Evolutionary conservation across 2,888 invertebrate genomes (phyloP).

Genomic region (Heliconius charithonia): DNA sequence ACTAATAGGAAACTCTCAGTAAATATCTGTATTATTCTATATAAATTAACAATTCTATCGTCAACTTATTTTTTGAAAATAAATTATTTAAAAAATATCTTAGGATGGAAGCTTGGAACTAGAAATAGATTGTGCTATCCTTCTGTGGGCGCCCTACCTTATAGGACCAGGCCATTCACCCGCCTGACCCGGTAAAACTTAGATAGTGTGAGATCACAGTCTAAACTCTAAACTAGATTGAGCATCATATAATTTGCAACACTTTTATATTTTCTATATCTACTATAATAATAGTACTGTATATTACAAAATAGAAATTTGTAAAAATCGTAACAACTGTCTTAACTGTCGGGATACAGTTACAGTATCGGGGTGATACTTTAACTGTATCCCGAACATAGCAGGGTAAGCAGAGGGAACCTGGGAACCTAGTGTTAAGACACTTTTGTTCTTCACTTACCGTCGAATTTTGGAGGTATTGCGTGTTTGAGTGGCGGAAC

Average conservation of each 20-base stretch:
- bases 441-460: too few species aligned
- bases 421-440: too few species aligned
- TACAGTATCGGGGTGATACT: too few species aligned
- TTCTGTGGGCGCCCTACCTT: slow-evolving; percentile 14
- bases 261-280: background rate
- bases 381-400: too few species aligned
- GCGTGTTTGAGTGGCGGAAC: too few species aligned
- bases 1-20: background rate
- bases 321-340: too few species aligned
- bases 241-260: background rate
- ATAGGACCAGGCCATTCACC: slow-evolving; percentile 40
- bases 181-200: slow-evolving; percentile 37
- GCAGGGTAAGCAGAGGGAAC: too few species aligned
- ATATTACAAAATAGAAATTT: too few species aligned
- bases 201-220: slow-evolving; percentile 33
- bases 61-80: background rate
- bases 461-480: too few species aligned
- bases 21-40: background rate
- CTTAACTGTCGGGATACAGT: too few species aligned
- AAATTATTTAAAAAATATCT: background rate
- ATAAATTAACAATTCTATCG: background rate
- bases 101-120: background rate
- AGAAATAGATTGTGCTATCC: slow-evolving; percentile 1
- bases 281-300: background rate
- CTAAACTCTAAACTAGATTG: slow-evolving; percentile 20